Evolutionary conservation across 2,888 invertebrate genomes (phyloP).

Genomic region (Pachycephus smyrnensis): DNA sequence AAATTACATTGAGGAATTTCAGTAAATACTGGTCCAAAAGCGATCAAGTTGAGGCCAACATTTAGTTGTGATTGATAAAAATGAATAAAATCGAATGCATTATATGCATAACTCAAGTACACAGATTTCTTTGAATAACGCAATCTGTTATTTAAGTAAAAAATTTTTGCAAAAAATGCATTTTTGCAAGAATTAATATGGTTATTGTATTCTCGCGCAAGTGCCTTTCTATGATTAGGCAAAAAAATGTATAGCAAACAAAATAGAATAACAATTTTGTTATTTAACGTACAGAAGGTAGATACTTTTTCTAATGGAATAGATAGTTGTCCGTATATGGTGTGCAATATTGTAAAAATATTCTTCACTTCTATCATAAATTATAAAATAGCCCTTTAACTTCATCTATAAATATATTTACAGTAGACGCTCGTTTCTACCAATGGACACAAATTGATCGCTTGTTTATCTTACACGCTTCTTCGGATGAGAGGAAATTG

Average conservation of each 20-base stretch:
- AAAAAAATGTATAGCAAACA: neutral
- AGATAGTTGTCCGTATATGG: neutral
- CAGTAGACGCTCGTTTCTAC: neutral
- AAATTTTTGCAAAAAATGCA: too few species aligned
- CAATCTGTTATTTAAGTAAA: neutral
- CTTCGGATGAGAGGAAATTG: neutral
- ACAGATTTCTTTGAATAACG: neutral
- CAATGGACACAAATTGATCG: neutral
- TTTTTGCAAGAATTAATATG: neutral
- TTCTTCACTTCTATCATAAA: neutral
- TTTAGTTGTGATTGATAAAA: neutral
- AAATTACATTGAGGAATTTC: conserved; percentile 2
- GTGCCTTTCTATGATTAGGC: neutral
- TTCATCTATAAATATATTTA: neutral
- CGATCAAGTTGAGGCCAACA: neutral
- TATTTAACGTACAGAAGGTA: neutral
- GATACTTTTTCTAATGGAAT: neutral
- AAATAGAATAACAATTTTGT: neutral
- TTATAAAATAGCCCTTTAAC: neutral
- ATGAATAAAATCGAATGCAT: neutral
- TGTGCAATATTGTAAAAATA: neutral
- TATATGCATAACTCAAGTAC: neutral
- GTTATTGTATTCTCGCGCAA: neutral
- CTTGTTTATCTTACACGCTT: neutral
- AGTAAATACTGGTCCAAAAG: neutral